These are phyloP conservation scores for Tetropium fuscum DNA, from an alignment of 2,888 invertebrate species.

Conservation along the genomic window DNA sequence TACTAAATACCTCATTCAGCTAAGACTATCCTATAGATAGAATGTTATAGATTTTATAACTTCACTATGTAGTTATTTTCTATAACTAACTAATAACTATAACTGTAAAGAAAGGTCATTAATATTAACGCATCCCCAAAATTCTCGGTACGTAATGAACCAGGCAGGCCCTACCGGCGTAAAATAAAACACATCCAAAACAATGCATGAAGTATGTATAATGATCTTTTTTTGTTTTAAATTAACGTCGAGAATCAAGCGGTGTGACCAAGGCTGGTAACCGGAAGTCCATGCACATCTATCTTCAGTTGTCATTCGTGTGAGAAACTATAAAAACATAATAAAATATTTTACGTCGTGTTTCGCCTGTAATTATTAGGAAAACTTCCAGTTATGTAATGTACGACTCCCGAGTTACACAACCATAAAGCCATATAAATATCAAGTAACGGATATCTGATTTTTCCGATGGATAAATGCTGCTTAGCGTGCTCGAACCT, in stretches of 20 bases:
- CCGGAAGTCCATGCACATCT: constrained; percentile 58
- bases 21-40: too few relatives aligned
- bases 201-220: constrained; percentile 45
- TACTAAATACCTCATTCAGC: too few relatives aligned
- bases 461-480: constrained; percentile 18
- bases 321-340: constrained; percentile 62
- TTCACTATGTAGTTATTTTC: too few relatives aligned
- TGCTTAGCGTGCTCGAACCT: constrained; percentile 10
- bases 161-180: constrained; percentile 14
- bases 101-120: too few relatives aligned
- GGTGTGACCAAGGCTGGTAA: constrained; percentile 59
- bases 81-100: too few relatives aligned
- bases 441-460: constrained; percentile 24
- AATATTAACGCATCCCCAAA: too few relatives aligned
- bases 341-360: constrained; percentile 55
- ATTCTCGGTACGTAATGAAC: constrained; percentile 9
- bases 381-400: constrained; percentile 40
- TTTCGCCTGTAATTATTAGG: constrained; percentile 49
- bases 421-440: constrained; percentile 13
- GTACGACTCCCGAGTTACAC: constrained; percentile 16
- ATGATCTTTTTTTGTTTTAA: constrained; percentile 56
- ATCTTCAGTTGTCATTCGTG: constrained; percentile 64
- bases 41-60: too few relatives aligned
- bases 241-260: constrained; percentile 59
- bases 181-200: constrained; percentile 35